Evolutionary conservation across 2,113 vertebrate genomes (phyloP), one percentile per base, ranked within the genome.

Genomic region (human): DNA sequence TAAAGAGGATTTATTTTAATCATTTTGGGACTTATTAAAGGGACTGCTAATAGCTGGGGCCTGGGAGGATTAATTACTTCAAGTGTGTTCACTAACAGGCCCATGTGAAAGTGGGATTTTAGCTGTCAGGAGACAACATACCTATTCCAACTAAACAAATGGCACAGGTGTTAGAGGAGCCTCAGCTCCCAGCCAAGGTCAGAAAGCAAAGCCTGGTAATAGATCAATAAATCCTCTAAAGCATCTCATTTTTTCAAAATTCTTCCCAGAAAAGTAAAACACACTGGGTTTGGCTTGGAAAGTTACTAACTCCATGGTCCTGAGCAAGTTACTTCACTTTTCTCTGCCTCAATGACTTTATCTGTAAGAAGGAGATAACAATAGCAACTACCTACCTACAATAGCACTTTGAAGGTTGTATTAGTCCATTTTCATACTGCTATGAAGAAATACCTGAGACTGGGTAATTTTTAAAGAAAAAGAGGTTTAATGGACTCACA

Each of bases 1-100:
- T 84, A 80, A 97, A 90, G 70, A 95, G 38, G 80, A 95, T 96
- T 96, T 93, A 88, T 92, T 95, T 93, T 94, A 96, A 93, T 96
- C 73, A 84, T 93, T 91, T 95, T 72, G 92, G 73, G 81, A 68
- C n/a, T 86, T 93, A 72, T 50, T 95, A 94, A 93, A 92, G 72
- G 64, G 35, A 84, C 40, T 88, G 70, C 50, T 78, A 40, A 50
- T 43, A 70, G 59, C 30, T 93, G 30, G 78, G n/a, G 17, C 35
- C 35, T 8, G 8, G 52, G 55, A 93, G 50, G 70, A 87, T 78
- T 96, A 79, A 86, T 96, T 76, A 80, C 30, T 90, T 93, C 64
- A 72, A 75, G 55, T 57, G 25, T 73, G 64, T 87, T 96, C 50
- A 84, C 48, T 40, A 43, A 61, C 35, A 91, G 17, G 80, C 16